Base-by-base conservation (phyloP, 2,113 vertebrate species). In the Thalassoma bifasciatum region DNA sequence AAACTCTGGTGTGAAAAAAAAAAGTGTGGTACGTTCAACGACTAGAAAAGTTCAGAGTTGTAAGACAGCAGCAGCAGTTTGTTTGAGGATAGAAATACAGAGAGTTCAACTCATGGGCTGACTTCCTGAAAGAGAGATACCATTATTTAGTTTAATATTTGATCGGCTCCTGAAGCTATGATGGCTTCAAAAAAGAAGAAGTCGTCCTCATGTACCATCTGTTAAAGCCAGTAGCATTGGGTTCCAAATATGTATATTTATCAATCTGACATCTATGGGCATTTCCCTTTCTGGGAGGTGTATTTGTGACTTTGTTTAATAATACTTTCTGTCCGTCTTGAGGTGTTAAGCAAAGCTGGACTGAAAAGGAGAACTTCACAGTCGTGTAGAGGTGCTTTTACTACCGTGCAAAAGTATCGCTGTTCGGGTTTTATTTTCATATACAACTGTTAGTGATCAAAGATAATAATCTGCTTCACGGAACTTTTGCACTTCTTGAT, bases 1-100 rank as follows among this genome's bases (percentile, higher is more conserved):
- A 30, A 84, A 87, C 79, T 52, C 57, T 64, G 68, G 84, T 89
- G 87, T 82, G 85, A 90, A 84, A 80, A 58, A 80, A 58, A 30
- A 77, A 52, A 82, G 66, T 59, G 37, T 6, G 10, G 72, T 50
- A 66, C 50, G 79, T 81, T 53, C 26, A 1, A 34, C 11, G 10
- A 80, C 60, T 69, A 47, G 57, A 77, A 83, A 79, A 69, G 73
- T 84, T 84, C 19, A 26, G 58, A 80, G 58, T 75, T 85, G 66
- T 57, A 77, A 63, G 46, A 75, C 65, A 70, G 53, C n/a, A 26
- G 78, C 71, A 72, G 65, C 47, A 60, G 24, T 30, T 24, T 36
- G 67, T 30, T 24, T 24, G 19, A 62, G 4, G 51, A 73, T 65
- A 30, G n/a, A 40, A 37, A 30, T 30, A 42, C 21, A 59, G 47